Evolutionary conservation across 2,888 invertebrate species (phyloP).

Genomic region (Drosophila longiperda): DNA sequence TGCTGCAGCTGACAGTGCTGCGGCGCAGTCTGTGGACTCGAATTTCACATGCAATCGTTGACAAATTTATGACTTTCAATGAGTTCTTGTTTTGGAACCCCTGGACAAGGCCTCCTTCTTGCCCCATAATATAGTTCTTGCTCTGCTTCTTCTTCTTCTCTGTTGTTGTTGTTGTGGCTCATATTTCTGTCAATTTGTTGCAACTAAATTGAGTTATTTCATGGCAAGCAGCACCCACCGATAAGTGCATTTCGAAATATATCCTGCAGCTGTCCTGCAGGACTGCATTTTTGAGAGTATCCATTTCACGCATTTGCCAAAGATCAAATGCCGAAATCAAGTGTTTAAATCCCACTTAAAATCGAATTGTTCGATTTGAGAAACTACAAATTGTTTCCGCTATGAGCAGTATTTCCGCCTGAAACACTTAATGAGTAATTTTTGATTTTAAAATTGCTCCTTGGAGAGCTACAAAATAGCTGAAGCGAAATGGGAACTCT

Average conservation of each 20-base stretch:
- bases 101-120: conserved; percentile 15
- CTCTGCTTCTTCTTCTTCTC: background rate
- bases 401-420: conserved; percentile 38
- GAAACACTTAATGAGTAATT: conserved; percentile 6
- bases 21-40: conserved; percentile 50
- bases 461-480: conserved; percentile 13
- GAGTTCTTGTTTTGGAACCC: conserved; percentile 34
- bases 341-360: conserved; percentile 66
- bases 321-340: conserved; percentile 55
- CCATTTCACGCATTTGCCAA: conserved; percentile 76
- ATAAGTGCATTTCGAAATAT: conserved; percentile 26
- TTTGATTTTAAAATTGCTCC: conserved; percentile 23
- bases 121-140: background rate
- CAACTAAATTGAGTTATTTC: conserved; percentile 71
- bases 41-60: conserved; percentile 81
- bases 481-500: background rate
- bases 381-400: conserved; percentile 47
- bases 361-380: conserved; percentile 21
- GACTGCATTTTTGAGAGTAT: conserved; percentile 61
- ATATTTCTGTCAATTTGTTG: conserved; percentile 80
- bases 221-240: conserved; percentile 17
- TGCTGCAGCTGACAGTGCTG: conserved; percentile 39
- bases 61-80: conserved; percentile 77
- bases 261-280: conserved; percentile 53
- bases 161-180: conserved; percentile 38